phyloP scores from a whole-genome alignment of 1,140 invertebrate genomes.

The Orius insidiosus region DNA sequence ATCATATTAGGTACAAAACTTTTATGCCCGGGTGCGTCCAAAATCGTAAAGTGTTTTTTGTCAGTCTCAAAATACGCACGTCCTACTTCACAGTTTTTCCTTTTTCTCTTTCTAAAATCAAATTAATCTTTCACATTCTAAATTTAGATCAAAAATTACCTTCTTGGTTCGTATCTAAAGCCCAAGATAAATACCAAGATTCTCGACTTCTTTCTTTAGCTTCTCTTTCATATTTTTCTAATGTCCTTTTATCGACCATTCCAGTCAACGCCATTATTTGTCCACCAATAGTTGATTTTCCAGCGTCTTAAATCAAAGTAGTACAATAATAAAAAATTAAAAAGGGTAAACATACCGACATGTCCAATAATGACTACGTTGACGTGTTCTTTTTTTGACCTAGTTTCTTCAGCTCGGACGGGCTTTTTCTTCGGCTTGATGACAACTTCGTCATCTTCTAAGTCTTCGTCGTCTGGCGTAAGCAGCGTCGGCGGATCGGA shows the following conservation, averaged over 20 bases:
- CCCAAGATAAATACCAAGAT: slow-evolving; percentile 99
- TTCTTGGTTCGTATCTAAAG: slow-evolving; percentile 96
- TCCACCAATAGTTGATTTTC: slow-evolving; percentile 99
- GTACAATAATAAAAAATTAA: slow-evolving; percentile 1
- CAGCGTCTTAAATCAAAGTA: slow-evolving; percentile 61
- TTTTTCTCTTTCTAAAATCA: slow-evolving; percentile 65
- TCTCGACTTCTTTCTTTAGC: slow-evolving; percentile 98
- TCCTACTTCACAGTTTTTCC: slow-evolving; percentile 99
- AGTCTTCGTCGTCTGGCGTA: slow-evolving; percentile 47
- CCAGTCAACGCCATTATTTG: slow-evolving; percentile 99
- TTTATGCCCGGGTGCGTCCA: slow-evolving; percentile 99
- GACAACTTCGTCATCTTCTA: slow-evolving; percentile 44
- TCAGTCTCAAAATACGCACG: slow-evolving; percentile 98
- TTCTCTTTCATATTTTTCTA: slow-evolving; percentile 98
- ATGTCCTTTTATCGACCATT: slow-evolving; percentile 97
- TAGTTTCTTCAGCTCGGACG: slow-evolving; percentile 50
- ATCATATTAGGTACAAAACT: slow-evolving; percentile 99
- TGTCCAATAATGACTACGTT: slow-evolving; percentile 99
- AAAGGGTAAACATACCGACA: slow-evolving; percentile 70
- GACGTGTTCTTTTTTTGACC: slow-evolving; percentile 92
- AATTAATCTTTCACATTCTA: too few relatives aligned
- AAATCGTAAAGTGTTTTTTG: slow-evolving; percentile 96
- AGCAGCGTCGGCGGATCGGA: slow-evolving; percentile 40
- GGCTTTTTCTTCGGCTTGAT: slow-evolving; percentile 54
- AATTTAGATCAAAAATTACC: slow-evolving; percentile 32